phyloP scores from a whole-genome alignment of 2,797 vertebrate species.

The Neopelma chrysocephalum region DNA sequence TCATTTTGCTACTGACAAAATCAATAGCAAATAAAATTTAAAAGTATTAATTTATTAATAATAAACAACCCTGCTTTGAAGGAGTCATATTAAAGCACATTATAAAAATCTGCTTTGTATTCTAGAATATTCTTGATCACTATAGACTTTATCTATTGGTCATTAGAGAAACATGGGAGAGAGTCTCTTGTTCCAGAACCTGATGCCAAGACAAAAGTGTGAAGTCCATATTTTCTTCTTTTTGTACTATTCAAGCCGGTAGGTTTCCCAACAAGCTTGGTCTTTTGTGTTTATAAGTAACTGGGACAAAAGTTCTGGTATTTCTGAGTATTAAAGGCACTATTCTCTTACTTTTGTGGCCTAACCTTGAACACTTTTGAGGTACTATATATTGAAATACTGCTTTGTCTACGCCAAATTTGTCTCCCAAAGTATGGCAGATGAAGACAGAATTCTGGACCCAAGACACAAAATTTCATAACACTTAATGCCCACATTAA shows the following conservation, averaged over 20 bases:
- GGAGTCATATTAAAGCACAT: background rate
- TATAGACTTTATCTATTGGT: background rate
- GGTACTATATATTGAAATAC: background rate
- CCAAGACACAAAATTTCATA: background rate
- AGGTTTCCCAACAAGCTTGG: background rate
- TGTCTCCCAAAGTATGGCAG: background rate
- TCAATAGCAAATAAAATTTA: background rate
- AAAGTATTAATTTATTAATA: background rate
- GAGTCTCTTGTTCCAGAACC: background rate
- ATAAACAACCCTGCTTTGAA: background rate
- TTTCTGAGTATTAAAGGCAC: background rate
- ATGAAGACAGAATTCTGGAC: background rate
- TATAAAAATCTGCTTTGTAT: background rate
- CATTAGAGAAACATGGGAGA: background rate
- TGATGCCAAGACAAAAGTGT: background rate
- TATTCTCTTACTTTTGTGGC: background rate
- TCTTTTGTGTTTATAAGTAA: background rate
- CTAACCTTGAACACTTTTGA: background rate
- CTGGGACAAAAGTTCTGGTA: background rate
- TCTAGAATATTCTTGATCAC: background rate
- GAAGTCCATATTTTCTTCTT: background rate
- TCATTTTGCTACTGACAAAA: background rate
- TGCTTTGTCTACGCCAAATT: background rate
- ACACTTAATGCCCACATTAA: background rate
- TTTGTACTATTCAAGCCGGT: background rate